Conservation (phyloP, 2,113 vertebrate species). For the Pelvicachromis taeniatus region DNA sequence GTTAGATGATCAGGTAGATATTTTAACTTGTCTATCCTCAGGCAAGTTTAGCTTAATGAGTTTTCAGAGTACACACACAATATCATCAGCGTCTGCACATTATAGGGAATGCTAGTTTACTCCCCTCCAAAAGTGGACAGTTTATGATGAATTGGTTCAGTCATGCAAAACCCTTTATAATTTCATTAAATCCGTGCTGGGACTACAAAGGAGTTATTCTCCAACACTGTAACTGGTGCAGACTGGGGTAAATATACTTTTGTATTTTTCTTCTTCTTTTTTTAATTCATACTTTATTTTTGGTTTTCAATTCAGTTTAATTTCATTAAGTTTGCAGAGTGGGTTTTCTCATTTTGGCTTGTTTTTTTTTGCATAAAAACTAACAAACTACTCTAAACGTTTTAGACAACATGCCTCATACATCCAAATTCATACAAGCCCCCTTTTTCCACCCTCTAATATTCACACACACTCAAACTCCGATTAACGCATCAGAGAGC, state of each 20-base stretch:
- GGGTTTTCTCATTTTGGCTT: neutral
- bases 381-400: neutral
- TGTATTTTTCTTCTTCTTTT: neutral
- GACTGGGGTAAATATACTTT: neutral
- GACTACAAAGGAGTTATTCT: constrained; percentile 27
- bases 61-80: constrained; percentile 1
- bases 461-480: neutral
- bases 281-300: neutral
- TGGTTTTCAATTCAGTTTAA: neutral
- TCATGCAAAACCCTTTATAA: constrained; percentile 29
- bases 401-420: neutral
- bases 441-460: neutral
- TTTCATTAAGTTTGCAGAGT: neutral
- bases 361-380: neutral
- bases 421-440: neutral
- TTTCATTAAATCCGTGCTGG: constrained; percentile 8
- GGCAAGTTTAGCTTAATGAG: constrained; percentile 20
- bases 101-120: neutral
- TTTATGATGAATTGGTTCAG: constrained; percentile 24
- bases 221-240: neutral
- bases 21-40: constrained; percentile 3
- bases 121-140: neutral
- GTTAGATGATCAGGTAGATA: neutral
- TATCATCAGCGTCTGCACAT: constrained; percentile 3
- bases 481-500: neutral